Base-by-base conservation (phyloP, 2,888 invertebrate species). In the Invenusta paracnida region DNA sequence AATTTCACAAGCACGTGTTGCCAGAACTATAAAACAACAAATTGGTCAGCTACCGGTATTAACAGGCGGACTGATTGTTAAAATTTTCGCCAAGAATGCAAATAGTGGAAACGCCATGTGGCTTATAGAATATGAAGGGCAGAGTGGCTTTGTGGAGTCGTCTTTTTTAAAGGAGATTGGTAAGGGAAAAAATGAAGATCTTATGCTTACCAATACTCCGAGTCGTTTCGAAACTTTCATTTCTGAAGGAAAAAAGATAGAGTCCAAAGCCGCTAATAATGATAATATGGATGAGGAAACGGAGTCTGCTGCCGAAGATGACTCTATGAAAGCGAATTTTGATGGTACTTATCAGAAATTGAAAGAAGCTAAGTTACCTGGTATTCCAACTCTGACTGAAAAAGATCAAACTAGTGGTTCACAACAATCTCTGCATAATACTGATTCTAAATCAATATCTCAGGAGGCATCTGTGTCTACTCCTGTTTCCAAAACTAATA, bases 81-180 rank as follows among this genome's bases (percentile, higher is more conserved):
- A 73, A 5, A 23, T 73, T 73, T 73, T 73, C 73, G 73, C 73
- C 17, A 73, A 73, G 25, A 73, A 73, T 73, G 25, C 73, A 73
- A 23, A 73, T 73, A 73, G 73, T 73, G 2, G 17, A 13, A 73
- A 2, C 23, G 2, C 73, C 23, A 5, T n/a, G 2, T 73, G 73
- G 73, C 2, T 5, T 73, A 73, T 73, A 13, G 73, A 73, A 73
- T 73, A 73, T 23, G 2, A 73, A 13, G 73, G 27, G 5, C 5
- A 13, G 73, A 13, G 5, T 73, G 73, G 73, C 27, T 73, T 73
- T 73, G 73, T 73, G 5, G 73, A 73, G 5, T 73, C 73, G 27
- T 73, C 73, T 73, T 73, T 73, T 73, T 73, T 73, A 73, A 73
- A 73, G 73, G 73, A 73, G 73, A 73, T 73, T 23, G 73, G 73